Evolutionary conservation across 2,888 invertebrate genomes (phyloP).

Genomic region (Trichogramma evanescens): DNA sequence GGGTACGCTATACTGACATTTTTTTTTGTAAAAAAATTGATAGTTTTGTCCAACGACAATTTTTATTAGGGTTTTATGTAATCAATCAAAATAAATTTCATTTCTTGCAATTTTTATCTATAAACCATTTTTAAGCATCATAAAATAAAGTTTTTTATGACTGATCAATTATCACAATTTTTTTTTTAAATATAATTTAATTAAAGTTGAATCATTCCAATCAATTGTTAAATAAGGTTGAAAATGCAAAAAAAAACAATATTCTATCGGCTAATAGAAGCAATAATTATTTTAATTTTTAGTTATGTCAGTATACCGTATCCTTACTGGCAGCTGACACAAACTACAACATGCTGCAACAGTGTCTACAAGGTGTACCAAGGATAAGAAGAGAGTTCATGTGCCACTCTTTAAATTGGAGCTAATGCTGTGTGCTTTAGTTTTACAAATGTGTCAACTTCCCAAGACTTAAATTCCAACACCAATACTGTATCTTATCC

Average conservation of each 20-base stretch:
- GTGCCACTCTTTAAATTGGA: constrained; percentile 21
- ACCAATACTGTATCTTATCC: constrained; percentile 14
- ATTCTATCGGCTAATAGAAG: constrained; percentile 17
- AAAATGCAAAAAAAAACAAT: constrained; percentile 7
- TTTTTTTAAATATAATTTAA: background rate
- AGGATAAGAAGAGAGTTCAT: constrained; percentile 21
- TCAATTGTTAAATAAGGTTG: background rate
- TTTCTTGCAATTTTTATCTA: background rate
- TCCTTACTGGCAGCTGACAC: constrained; percentile 22
- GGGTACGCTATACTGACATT: constrained; percentile 23
- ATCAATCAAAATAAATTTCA: background rate
- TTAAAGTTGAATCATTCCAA: background rate
- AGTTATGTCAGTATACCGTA: constrained; percentile 25
- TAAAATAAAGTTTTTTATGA: background rate
- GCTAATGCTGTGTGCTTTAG: constrained; percentile 23
- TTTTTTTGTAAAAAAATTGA: background rate
- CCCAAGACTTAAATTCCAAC: constrained; percentile 17
- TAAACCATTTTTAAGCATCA: too few relatives aligned
- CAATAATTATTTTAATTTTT: constrained; percentile 14
- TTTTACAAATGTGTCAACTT: constrained; percentile 19
- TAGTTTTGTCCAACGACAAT: background rate
- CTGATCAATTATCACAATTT: background rate
- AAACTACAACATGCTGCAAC: constrained; percentile 29
- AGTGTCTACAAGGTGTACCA: constrained; percentile 18
- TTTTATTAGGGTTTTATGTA: background rate